Conservation (phyloP, 1,140 invertebrate genomes). For the Drosophila lacteicornis region DNA sequence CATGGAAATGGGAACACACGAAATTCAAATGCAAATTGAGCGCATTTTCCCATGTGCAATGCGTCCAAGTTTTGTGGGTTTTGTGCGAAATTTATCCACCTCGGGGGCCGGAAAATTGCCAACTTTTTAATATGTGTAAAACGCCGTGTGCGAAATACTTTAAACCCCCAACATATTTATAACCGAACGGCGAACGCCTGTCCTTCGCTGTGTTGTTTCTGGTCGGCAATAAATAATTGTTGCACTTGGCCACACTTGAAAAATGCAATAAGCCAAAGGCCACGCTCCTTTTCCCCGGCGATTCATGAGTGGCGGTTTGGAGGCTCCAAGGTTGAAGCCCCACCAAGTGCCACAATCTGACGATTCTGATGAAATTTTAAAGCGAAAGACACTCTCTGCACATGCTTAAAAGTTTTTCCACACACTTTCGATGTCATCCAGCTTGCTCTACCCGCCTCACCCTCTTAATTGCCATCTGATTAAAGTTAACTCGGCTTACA, state of each 20-base stretch:
- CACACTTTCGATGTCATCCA: neutral
- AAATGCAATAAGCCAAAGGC: slow-evolving; percentile 69
- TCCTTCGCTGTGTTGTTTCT: slow-evolving; percentile 20
- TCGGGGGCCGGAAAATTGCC: slow-evolving; percentile 22
- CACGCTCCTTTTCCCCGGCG: slow-evolving; percentile 11
- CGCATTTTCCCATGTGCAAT: slow-evolving; percentile 62
- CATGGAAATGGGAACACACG: slow-evolving; percentile 56
- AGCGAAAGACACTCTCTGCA: neutral
- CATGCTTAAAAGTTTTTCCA: neutral
- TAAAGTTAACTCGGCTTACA: slow-evolving; percentile 45
- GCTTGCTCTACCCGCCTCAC: neutral
- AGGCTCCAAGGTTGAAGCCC: slow-evolving; percentile 5
- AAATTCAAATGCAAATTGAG: slow-evolving; percentile 62
- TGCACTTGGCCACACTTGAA: slow-evolving; percentile 59
- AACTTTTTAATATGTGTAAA: slow-evolving; percentile 45
- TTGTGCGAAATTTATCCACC: slow-evolving; percentile 30
- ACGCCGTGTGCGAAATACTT: slow-evolving; percentile 31
- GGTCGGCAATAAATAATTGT: slow-evolving; percentile 66
- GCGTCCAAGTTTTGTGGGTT: slow-evolving; percentile 51
- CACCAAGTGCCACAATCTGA: neutral
- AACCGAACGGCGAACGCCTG: slow-evolving; percentile 38
- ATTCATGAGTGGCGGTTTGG: slow-evolving; percentile 16
- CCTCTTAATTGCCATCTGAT: slow-evolving; percentile 46
- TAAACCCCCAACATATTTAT: slow-evolving; percentile 45
- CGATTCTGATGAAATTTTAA: slow-evolving; percentile 21